These are phyloP conservation scores for Sterrhoptilus dennistouni DNA, from an alignment of 2,113 vertebrate species.

Conservation along the genomic window DNA sequence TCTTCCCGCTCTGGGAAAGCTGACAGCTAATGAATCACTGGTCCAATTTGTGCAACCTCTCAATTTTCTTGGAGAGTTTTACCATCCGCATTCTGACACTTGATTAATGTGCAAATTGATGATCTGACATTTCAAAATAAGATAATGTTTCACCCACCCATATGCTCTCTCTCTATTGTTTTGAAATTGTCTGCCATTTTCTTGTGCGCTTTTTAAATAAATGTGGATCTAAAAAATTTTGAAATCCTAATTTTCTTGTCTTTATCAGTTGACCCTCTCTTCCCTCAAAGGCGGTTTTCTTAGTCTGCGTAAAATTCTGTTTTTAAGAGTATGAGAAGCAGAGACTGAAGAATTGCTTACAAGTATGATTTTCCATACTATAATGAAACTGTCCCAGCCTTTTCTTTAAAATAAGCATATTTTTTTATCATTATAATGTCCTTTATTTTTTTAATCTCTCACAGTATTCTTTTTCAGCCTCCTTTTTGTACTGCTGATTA, in stretches of 20 bases:
- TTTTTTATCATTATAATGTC: background rate
- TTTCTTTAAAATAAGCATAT: background rate
- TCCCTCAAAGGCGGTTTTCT: background rate
- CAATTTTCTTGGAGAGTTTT: conserved; percentile 31
- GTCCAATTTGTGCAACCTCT: background rate
- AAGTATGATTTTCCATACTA: background rate
- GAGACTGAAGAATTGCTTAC: background rate
- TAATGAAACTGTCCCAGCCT: background rate
- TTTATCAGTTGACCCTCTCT: background rate
- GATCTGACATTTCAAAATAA: background rate
- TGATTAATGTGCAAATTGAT: background rate
- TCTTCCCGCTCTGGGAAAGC: background rate
- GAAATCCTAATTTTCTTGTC: background rate
- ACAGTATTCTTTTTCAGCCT: background rate
- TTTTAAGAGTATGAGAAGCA: background rate
- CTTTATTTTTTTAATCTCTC: background rate
- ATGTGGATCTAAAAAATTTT: conserved; percentile 5
- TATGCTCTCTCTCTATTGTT: background rate
- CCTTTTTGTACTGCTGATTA: background rate
- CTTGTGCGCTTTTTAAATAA: conserved; percentile 53
- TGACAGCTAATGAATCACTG: conserved; percentile 17
- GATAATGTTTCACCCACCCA: background rate
- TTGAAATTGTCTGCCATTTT: conserved; percentile 15
- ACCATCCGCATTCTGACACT: conserved; percentile 1
- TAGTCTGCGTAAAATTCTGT: background rate